Conservation (phyloP, 2,113 vertebrate species). For the Harpagus bidentatus region DNA sequence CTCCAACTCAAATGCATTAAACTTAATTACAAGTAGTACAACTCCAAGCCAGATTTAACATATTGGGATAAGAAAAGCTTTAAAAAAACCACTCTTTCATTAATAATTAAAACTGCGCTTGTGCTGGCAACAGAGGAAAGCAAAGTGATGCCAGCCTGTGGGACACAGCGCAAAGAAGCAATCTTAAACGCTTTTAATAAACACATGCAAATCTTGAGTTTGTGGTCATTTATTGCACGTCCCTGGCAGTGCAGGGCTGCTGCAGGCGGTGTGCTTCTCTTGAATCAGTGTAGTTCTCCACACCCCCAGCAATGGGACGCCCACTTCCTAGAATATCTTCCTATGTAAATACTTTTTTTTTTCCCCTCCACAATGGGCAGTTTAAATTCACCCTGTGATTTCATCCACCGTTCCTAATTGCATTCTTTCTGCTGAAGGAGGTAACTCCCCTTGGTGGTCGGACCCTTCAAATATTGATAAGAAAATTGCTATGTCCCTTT, state of each 20-base stretch:
- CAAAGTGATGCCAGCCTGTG: not conserved
- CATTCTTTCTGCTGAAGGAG: not conserved
- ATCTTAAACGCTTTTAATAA: not conserved
- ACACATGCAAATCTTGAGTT: not conserved
- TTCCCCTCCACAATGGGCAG: not conserved
- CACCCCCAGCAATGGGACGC: not conserved
- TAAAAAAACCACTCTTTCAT: not conserved
- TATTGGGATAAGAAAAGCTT: not conserved
- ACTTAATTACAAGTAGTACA: constrained; percentile 37
- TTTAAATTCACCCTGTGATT: constrained; percentile 4
- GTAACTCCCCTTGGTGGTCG: not conserved
- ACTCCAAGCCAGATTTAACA: constrained; percentile 17
- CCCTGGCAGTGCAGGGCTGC: not conserved
- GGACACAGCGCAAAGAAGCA: not conserved
- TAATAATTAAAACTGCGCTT: not conserved
- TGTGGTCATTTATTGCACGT: not conserved
- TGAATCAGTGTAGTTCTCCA: not conserved
- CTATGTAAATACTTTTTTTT: not conserved
- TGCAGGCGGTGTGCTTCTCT: not conserved
- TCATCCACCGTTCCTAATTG: not conserved
- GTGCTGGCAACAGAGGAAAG: not conserved
- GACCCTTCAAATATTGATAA: not conserved
- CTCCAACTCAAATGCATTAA: not conserved
- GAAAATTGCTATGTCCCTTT: constrained; percentile 5
- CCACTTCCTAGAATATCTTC: not conserved